phyloP scores from a whole-genome alignment of 2,888 invertebrate species.

The Hydrotaea diabolus region DNA sequence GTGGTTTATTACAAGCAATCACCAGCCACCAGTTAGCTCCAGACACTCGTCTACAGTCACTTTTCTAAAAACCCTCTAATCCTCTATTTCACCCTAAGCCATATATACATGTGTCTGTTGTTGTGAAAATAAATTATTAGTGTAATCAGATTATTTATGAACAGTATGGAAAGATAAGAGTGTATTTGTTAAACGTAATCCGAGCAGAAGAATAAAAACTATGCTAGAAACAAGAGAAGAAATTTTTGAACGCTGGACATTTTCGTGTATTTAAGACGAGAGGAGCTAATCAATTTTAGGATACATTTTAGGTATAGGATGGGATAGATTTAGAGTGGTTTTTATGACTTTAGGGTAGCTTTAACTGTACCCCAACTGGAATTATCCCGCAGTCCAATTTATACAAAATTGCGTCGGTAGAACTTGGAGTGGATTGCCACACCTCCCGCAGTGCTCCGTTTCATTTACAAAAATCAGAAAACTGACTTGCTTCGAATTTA shows the following conservation, averaged over 20 bases:
- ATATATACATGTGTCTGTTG: constrained; percentile 9
- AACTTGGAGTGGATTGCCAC: too few relatives aligned
- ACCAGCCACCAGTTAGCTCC: background rate
- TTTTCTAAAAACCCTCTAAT: too few relatives aligned
- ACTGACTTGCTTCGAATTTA: too few relatives aligned
- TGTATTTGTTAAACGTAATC: constrained; percentile 40
- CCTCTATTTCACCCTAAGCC: background rate
- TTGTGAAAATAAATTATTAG: constrained; percentile 47
- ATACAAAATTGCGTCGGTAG: too few relatives aligned
- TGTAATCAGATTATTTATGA: constrained; percentile 45
- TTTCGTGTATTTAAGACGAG: background rate
- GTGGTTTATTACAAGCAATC: background rate
- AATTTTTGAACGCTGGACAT: background rate
- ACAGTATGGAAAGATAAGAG: constrained; percentile 8
- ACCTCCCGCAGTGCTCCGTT: too few relatives aligned
- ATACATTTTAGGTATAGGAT: too few relatives aligned
- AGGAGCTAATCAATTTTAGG: too few relatives aligned
- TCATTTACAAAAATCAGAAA: too few relatives aligned
- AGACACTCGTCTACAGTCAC: background rate
- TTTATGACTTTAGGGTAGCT: too few relatives aligned
- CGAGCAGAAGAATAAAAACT: background rate
- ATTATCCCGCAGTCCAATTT: too few relatives aligned
- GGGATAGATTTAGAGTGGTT: too few relatives aligned
- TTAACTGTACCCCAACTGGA: too few relatives aligned
- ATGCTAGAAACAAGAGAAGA: background rate